These are phyloP conservation scores for Crossaster papposus DNA, from an alignment of 53 echinoderm and acorn worm genomes.

Conservation along the genomic window DNA sequence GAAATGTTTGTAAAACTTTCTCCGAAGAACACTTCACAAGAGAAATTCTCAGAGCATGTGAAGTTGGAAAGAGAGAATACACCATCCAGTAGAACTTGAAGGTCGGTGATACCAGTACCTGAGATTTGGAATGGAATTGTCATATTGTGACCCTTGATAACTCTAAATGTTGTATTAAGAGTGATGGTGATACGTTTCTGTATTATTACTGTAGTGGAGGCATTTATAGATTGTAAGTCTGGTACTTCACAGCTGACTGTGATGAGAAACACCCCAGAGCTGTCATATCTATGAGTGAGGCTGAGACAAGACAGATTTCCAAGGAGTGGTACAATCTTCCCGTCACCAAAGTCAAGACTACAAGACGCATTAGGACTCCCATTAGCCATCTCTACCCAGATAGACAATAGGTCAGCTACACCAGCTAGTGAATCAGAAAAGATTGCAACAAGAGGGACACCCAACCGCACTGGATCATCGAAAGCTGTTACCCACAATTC, in stretches of 20 bases:
- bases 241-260: constrained; percentile 20
- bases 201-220: constrained; percentile 36
- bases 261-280: constrained; percentile 37
- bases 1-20: neutral
- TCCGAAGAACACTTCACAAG: constrained; percentile 10
- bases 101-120: constrained; percentile 46
- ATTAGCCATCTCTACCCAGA: constrained; percentile 32
- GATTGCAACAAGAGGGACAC: neutral
- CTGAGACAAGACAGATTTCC: neutral
- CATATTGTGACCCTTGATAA: constrained; percentile 28
- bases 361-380: constrained; percentile 22
- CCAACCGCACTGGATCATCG: constrained; percentile 6
- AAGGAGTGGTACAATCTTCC: neutral
- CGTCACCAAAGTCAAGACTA: constrained; percentile 58
- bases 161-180: constrained; percentile 23
- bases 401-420: neutral
- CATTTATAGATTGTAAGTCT: neutral
- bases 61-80: neutral
- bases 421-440: constrained; percentile 18
- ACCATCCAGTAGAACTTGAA: constrained; percentile 27
- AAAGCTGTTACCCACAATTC: constrained; percentile 30
- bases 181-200: constrained; percentile 46
- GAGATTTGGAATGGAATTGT: constrained; percentile 39
- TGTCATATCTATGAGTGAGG: constrained; percentile 15
- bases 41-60: constrained; percentile 35